These are phyloP conservation scores for Apteryx mantelli DNA, from an alignment of 2,113 vertebrate genomes.

Conservation along the genomic window DNA sequence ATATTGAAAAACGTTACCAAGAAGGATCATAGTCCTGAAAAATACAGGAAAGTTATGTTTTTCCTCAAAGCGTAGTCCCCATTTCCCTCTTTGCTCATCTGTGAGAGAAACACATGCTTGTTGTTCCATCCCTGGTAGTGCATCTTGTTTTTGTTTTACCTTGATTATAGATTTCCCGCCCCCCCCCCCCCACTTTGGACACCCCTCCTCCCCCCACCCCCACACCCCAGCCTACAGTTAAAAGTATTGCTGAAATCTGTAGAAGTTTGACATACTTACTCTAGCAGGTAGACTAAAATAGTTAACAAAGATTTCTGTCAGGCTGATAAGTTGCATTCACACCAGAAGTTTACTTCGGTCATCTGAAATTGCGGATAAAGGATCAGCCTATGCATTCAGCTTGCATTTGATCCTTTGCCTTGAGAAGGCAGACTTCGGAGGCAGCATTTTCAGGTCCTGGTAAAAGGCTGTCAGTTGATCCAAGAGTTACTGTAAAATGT, in stretches of 20 bases:
- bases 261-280: neutral
- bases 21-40: neutral
- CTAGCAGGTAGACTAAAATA: neutral
- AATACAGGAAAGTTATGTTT: neutral
- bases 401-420: neutral
- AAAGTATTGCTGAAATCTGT: neutral
- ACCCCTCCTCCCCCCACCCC: too few species aligned
- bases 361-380: neutral
- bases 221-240: neutral
- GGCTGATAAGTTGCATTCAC: neutral
- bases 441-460: neutral
- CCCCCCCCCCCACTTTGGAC: too few species aligned
- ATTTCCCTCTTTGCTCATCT: neutral
- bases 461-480: neutral
- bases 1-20: neutral
- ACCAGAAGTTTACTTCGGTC: neutral
- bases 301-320: neutral
- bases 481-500: neutral
- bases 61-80: rapidly evolving
- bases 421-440: neutral
- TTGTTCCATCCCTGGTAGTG: neutral
- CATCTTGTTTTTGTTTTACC: neutral
- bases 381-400: neutral
- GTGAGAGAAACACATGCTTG: neutral
- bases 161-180: neutral